Evolutionary conservation across 2,888 invertebrate species (phyloP).

Genomic region (Aphidoletes aphidimyza): DNA sequence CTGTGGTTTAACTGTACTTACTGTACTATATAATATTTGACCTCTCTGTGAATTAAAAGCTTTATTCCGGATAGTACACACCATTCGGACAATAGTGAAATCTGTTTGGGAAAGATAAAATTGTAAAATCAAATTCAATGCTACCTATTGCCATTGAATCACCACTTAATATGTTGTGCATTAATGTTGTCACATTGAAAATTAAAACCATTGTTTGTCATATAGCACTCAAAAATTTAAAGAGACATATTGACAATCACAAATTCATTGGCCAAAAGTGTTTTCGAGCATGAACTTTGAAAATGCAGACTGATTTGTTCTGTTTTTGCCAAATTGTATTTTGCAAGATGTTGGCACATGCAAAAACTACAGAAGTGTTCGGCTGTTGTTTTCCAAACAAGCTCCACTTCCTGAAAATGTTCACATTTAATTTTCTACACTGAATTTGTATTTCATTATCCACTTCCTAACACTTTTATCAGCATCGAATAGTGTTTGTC

Average conservation of each 20-base stretch:
- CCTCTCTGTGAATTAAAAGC: no score
- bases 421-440: not conserved
- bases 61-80: no score
- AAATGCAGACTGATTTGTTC: not conserved
- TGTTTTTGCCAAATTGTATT: not conserved
- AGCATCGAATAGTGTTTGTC: not conserved
- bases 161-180: not conserved
- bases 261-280: no score
- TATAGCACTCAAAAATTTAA: no score
- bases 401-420: not conserved
- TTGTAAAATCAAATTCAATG: not conserved
- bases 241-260: no score
- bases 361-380: constrained; percentile 6
- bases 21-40: no score
- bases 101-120: not conserved
- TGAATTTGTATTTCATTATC: constrained; percentile 17
- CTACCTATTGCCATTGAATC: not conserved
- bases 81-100: no score
- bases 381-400: not conserved
- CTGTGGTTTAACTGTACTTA: no score
- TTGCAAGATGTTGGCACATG: not conserved
- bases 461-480: not conserved
- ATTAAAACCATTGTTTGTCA: not conserved
- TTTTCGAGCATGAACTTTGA: no score
- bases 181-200: not conserved